Evolutionary conservation across 2,113 vertebrate species (phyloP).

Genomic region (Microcebus jonahi): DNA sequence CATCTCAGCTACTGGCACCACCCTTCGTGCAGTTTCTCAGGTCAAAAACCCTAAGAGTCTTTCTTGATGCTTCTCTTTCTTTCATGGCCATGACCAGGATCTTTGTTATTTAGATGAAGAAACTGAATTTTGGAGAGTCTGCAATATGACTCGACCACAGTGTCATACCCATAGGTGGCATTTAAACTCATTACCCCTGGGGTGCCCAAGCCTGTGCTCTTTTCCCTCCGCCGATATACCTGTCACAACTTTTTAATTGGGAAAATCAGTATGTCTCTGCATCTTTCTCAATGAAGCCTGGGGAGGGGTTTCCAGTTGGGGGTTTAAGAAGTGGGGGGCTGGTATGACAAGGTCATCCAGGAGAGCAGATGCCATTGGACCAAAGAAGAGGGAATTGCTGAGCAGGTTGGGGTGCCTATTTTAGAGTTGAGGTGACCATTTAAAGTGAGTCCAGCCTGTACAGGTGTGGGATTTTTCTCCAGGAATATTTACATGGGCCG

Average conservation of each 20-base stretch:
- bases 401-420: not conserved
- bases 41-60: not conserved
- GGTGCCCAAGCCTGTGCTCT: not conserved
- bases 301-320: not conserved
- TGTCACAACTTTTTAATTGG: not conserved
- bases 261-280: not conserved
- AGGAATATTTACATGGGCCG: accelerated
- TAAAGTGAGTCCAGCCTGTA: not conserved
- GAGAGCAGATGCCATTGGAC: not conserved
- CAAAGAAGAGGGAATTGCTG: not conserved
- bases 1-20: not conserved
- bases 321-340: not conserved
- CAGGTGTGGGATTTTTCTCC: not conserved
- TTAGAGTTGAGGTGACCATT: not conserved
- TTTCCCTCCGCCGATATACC: not conserved
- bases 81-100: not conserved
- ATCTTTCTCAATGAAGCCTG: not conserved
- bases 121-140: not conserved
- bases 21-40: not conserved
- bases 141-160: not conserved
- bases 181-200: not conserved
- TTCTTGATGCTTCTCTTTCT: not conserved
- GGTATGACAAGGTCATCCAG: accelerated
- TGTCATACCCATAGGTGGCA: not conserved
- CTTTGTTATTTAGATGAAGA: not conserved